Conservation (phyloP, 1,140 invertebrate species). For the Aculops lycopersici region DNA sequence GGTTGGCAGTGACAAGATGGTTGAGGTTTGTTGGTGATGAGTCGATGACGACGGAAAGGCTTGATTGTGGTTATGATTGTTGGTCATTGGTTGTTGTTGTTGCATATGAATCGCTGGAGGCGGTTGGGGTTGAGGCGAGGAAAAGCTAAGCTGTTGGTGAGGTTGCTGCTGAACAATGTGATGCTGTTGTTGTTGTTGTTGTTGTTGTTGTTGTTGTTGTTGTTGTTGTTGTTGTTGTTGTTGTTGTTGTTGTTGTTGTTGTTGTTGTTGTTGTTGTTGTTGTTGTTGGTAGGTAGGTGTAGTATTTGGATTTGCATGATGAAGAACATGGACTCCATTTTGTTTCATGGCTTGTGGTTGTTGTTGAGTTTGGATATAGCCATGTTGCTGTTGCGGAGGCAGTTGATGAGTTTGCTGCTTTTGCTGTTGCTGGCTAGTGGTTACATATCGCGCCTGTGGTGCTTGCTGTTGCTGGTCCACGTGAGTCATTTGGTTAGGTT, state of each 20-base stretch:
- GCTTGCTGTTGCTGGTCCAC: conserved; percentile 5
- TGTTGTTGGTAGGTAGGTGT: conserved; percentile 6
- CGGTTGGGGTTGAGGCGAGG: conserved; percentile 2
- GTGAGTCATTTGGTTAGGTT: not conserved
- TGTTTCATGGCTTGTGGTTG: conserved; percentile 8
- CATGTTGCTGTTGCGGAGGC: conserved; percentile 5
- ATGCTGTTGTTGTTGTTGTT: conserved; percentile 5
- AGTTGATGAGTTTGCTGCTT: conserved; percentile 6
- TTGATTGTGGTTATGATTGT: conserved; percentile 8
- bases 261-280: not conserved
- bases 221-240: conserved; percentile 1
- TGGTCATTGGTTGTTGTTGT: conserved; percentile 9
- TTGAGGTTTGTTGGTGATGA: not conserved
- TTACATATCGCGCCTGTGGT: conserved; percentile 13
- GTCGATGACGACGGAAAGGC: conserved; percentile 6
- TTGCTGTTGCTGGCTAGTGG: conserved; percentile 12
- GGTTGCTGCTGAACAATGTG: not conserved
- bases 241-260: conserved; percentile 1
- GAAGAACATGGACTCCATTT: too few relatives aligned
- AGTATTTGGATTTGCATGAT: too few relatives aligned
- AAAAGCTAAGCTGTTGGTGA: not conserved
- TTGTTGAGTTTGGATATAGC: conserved; percentile 5
- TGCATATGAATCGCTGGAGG: not conserved
- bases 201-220: not conserved
- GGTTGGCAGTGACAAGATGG: conserved; percentile 15